Evolutionary conservation across 2,113 vertebrate species (phyloP).

Genomic region (Rhegmatorhina hoffmannsi): DNA sequence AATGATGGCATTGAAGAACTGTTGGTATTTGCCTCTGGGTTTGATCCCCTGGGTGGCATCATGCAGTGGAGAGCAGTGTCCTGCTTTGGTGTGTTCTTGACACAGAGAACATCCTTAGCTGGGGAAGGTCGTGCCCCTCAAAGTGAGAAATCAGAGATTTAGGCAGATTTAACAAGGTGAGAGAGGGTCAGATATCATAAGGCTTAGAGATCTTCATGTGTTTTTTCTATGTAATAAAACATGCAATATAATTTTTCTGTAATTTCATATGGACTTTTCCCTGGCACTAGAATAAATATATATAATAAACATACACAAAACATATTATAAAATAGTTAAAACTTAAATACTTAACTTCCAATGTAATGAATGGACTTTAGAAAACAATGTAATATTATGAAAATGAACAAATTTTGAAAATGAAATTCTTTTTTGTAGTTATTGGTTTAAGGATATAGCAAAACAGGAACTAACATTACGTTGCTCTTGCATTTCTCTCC

Average conservation of each 20-base stretch:
- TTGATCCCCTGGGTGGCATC: background rate
- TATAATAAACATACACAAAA: background rate
- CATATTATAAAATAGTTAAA: background rate
- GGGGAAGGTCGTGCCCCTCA: background rate
- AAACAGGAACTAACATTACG: background rate
- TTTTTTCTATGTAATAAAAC: background rate
- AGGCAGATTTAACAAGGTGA: background rate
- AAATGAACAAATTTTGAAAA: background rate
- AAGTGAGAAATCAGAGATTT: background rate
- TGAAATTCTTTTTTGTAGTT: background rate
- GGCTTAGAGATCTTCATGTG: background rate
- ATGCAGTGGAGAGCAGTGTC: background rate
- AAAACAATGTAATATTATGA: background rate
- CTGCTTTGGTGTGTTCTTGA: background rate
- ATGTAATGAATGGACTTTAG: background rate
- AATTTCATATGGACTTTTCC: background rate
- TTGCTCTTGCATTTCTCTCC: background rate
- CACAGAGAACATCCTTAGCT: background rate
- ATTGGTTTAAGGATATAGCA: background rate
- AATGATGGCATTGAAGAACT: background rate
- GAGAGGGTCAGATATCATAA: background rate
- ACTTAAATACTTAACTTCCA: background rate
- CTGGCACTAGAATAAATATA: background rate
- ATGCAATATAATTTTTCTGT: background rate
- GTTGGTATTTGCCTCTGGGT: background rate